Evolutionary conservation across 2,888 invertebrate species (phyloP), one percentile per base, ranked within the genome.

Genomic region (Oasisia sp.): DNA sequence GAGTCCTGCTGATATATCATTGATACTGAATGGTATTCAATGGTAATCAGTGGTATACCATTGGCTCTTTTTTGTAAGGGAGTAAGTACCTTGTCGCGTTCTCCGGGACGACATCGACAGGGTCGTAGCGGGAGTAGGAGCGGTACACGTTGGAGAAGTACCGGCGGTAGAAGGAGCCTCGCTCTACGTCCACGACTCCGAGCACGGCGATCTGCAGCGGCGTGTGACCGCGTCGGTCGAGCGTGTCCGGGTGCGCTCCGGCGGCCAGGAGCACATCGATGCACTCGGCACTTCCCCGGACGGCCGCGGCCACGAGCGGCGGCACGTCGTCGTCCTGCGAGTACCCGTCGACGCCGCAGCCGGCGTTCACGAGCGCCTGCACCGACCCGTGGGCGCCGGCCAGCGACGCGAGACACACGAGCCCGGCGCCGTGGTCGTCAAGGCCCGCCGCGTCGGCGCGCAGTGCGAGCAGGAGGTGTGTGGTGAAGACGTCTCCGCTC

Each of bases 121-220:
- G 92, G 92, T 94, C 94, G 89, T 93, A 94, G 91, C 92, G 93
- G 90, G 92, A 91, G 91, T 91, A 93, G 90, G 50, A 89, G 11
- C 94, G 89, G 92, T 94, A 94, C 19, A 94, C 92, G 91, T 94
- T 94, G 89, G 94, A 94, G 92, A 94, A 94, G 91, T 94, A 94
- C 89, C 92, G 93, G 32, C 90, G 38, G 92, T 93, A 94, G 92
- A 91, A 94, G 2, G 89, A 56, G 50, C 92, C 92, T 32, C 92
- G 92, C 19, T 91, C 93, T 2, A 91, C 74, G 44, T 94, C 94
- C 3, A 91, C 93, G 12, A 93, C 92, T 5, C 90, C 89, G 91
- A 93, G 91, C 4, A 92, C 92, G 32, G 94, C 92, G 9, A 93
- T 58, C 44, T 92, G 92, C 11, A 94, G 93, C 12, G 93, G 91